Base-by-base conservation (phyloP, 2,113 vertebrate genomes). In the Rhinoderma darwinii region DNA sequence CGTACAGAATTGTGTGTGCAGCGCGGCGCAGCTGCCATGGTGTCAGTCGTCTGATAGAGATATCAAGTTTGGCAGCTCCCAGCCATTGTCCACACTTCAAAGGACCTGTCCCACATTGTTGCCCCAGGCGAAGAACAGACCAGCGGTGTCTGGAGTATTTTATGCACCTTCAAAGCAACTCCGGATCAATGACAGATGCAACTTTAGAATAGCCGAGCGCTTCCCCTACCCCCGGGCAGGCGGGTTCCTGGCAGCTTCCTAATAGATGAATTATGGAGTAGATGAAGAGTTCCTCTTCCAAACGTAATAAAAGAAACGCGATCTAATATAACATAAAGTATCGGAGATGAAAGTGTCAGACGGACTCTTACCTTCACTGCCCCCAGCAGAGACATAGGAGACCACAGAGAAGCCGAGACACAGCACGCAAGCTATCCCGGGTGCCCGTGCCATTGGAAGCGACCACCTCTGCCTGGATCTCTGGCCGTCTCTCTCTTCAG, bases 361-460 rank as follows among this genome's bases (percentile, higher is more conserved):
- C n/a, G 5, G 66, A 20, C 37, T 27, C 80, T 66, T 82, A 82
- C 80, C 80, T 82, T 82, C 54, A 18, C 41, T 82, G 56, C 4
- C 41, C 7, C 8, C 27, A 22, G 79, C 25, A 18, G 56, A 39
- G 7, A 32, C 35, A 44, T 39, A 66, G 59, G 80, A 66, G 2
- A 51, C 56, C 15, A 59, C 3, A 30, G 80, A 82, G 37, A 82
- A 82, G 39, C 80, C 22, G 0, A 82, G 8, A 44, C 39, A 63
- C 22, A 82, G 56, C 3, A 82, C 7, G 54, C 80, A 82, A 18
- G 59, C 54, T 27, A 63, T n/a, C 8, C 22, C 10, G 11, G 56
- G 37, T 43, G 77, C 11, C 30, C 0, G n/a, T 30, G 78, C 78
- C 78, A 81, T 81, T 59, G 78, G 54, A n/a, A 75, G 41, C 8